phyloP scores from a whole-genome alignment of 2,113 vertebrate species.

The Spilogale gracilis region DNA sequence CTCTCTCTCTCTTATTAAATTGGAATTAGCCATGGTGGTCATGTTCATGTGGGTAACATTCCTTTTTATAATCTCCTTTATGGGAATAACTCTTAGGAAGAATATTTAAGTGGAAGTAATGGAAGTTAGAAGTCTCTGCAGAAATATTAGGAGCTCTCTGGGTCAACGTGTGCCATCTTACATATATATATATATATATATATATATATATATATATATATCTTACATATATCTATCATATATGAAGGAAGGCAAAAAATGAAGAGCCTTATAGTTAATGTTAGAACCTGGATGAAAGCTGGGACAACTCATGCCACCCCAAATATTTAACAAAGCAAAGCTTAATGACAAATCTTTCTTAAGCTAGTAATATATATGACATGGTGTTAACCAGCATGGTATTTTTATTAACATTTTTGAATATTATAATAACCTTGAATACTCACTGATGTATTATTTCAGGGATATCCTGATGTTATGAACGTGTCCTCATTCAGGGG shows the following conservation, averaged over 20 bases:
- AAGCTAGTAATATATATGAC: not conserved
- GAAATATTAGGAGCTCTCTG: not conserved
- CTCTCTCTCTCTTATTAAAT: not conserved
- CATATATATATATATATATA: no score
- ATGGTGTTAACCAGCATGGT: not conserved
- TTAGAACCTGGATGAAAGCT: not conserved
- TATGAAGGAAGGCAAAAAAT: not conserved
- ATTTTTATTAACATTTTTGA: not conserved
- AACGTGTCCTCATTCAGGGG: not conserved
- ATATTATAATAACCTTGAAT: not conserved
- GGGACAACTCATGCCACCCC: not conserved
- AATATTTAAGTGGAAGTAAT: not conserved
- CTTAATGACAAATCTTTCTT: not conserved
- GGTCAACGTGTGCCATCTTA: not conserved
- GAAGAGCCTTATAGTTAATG: not conserved
- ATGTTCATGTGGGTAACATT: not conserved
- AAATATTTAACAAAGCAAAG: not conserved
- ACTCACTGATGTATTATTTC: not conserved
- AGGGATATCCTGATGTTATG: not conserved
- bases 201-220: no score
- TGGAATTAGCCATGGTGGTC: not conserved
- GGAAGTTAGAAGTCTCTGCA: not conserved
- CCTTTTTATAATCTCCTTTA: not conserved
- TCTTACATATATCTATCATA: no score
- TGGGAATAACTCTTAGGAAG: not conserved